These are phyloP conservation scores for Pachliopta kotzebuea DNA, from an alignment of 2,888 invertebrate species.

Conservation along the genomic window DNA sequence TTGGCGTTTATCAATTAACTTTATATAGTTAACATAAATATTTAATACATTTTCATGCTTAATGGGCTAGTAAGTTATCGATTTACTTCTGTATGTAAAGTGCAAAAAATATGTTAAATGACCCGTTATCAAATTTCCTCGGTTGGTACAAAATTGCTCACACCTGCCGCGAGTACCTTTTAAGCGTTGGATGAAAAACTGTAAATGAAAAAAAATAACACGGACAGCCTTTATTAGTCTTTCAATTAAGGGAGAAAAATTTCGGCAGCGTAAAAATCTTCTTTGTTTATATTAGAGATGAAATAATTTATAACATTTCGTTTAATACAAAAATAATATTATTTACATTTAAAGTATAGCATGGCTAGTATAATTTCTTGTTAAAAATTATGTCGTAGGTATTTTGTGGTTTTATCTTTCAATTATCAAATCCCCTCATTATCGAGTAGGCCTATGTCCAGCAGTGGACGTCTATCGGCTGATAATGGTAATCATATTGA, in stretches of 20 bases:
- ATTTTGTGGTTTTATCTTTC: too few relatives aligned
- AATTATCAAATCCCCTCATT: too few relatives aligned
- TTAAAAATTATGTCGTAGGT: too few relatives aligned
- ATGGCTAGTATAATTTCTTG: too few relatives aligned
- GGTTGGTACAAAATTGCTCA: slow-evolving; percentile 13
- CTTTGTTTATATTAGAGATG: slow-evolving; percentile 6
- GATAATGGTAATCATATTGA: too few relatives aligned
- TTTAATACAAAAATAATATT: not conserved
- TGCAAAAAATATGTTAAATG: slow-evolving; percentile 6
- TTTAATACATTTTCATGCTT: too few relatives aligned
- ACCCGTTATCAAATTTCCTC: slow-evolving; percentile 22
- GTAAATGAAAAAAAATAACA: slow-evolving; percentile 19
- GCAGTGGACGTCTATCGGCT: too few relatives aligned
- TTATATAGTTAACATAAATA: too few relatives aligned
- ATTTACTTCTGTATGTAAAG: not conserved
- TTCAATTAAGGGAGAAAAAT: slow-evolving; percentile 3
- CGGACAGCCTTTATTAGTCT: slow-evolving; percentile 19
- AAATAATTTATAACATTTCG: not conserved
- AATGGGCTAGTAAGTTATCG: not conserved
- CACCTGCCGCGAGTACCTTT: slow-evolving; percentile 15
- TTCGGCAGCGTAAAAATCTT: not conserved
- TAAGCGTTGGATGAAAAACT: slow-evolving; percentile 9
- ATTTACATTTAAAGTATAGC: too few relatives aligned
- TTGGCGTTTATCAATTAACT: too few relatives aligned
- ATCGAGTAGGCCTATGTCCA: too few relatives aligned